Evolutionary conservation across 2,888 invertebrate genomes (phyloP), one percentile per base, ranked within the genome.

Genomic region (Drosophila merina): DNA sequence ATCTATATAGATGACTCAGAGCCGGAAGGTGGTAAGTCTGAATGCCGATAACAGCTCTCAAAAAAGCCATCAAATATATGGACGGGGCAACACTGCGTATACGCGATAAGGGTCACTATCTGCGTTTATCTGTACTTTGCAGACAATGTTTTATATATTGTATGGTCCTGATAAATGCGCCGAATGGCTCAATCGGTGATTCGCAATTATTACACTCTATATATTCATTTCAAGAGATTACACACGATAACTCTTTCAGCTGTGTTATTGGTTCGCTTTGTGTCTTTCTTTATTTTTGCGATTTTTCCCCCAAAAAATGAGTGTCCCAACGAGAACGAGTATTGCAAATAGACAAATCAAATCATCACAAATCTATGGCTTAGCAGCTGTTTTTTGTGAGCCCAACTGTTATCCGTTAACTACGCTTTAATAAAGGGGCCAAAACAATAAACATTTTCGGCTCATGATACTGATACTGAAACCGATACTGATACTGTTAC

Each of bases 1-100:
- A 97, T 97, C 92, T 96, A 95, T 92, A 97, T 97, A 69, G 97
- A 97, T 92, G 97, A 97, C 92, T 95, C 95, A 81, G 97, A 97
- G 92, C 97, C 97, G 76, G 95, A 97, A 86, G 97, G 96, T 93
- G 97, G 97, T 97, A 93, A 95, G 95, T 90, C 76, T 38, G 25
- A 52, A 28, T 42, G 48, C 50, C 42, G 57, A 50, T 50, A 57
- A 25, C 20, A 10, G n/a, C 26, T 28, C 42, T 6, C 36, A 36
- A 36, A 36, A n/a, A 36, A 36, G 36, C 36, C 36, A 36, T n/a
- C 36, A n/a, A n/a, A n/a, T 36, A 6, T 36, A 42, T 42, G n/a
- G 20, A 20, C 14, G 3, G 33, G 40, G 40, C 40, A 14, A 20
- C 59, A 44, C 59, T 20, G 40, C 59, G 62, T 50, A 63, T 63